phyloP scores from a whole-genome alignment of 1,140 invertebrate species.

The Andricus grossulariae region DNA sequence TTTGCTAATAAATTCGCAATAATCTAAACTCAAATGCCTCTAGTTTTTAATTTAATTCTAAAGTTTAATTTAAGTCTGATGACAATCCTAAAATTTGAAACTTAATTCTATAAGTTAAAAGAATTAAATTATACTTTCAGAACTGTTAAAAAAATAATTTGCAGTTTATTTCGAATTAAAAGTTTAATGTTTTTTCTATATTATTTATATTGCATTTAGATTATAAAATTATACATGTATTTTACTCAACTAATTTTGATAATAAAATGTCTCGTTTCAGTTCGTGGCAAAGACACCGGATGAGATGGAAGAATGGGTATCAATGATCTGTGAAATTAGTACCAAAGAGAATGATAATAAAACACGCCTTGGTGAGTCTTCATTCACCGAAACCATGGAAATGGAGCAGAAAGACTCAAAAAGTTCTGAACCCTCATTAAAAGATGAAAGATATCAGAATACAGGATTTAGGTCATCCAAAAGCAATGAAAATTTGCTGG shows the following conservation, averaged over 20 bases:
- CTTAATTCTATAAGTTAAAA: too few relatives aligned
- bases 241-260: neutral
- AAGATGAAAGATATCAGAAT: constrained; percentile 45
- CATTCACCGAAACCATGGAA: constrained; percentile 4
- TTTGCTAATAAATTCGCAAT: too few relatives aligned
- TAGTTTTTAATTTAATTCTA: too few relatives aligned
- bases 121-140: too few relatives aligned
- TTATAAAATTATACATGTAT: neutral
- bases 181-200: too few relatives aligned
- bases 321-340: constrained; percentile 50
- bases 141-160: too few relatives aligned
- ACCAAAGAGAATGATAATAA: constrained; percentile 41
- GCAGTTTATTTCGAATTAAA: too few relatives aligned
- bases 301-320: constrained; percentile 70
- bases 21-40: too few relatives aligned
- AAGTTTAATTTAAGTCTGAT: too few relatives aligned
- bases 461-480: constrained; percentile 27
- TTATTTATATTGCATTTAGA: neutral
- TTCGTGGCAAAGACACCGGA: constrained; percentile 61
- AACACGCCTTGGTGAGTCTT: constrained; percentile 14
- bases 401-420: constrained; percentile 10
- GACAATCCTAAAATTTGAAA: too few relatives aligned
- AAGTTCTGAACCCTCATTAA: constrained; percentile 33
- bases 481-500: constrained; percentile 22
- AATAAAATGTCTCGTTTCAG: constrained; percentile 43